These are phyloP conservation scores for Pheosia gnoma DNA, from an alignment of 2,888 invertebrate species.

Conservation along the genomic window DNA sequence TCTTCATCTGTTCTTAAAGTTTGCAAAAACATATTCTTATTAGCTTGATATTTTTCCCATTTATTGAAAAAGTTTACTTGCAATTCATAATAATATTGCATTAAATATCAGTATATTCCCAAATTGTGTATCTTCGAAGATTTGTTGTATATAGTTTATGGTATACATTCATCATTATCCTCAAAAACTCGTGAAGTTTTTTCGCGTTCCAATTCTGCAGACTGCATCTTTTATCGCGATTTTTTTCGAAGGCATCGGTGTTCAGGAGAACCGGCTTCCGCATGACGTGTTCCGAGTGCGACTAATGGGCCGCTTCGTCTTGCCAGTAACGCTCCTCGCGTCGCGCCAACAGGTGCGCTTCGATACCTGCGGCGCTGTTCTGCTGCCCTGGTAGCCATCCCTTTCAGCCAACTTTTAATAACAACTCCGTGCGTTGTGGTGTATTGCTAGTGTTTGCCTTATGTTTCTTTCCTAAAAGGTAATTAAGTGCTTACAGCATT, in stretches of 20 bases:
- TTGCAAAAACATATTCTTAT: slow-evolving; percentile 13
- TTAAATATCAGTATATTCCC: too few species aligned
- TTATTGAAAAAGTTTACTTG: too few species aligned
- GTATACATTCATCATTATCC: slow-evolving; percentile 1
- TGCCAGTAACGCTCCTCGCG: slow-evolving; percentile 78
- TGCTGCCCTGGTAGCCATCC: slow-evolving; percentile 59
- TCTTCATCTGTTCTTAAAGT: slow-evolving; percentile 44
- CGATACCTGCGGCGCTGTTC: slow-evolving; percentile 55
- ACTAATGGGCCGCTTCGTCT: slow-evolving; percentile 69
- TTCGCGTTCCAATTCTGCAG: slow-evolving; percentile 44
- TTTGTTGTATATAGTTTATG: background rate
- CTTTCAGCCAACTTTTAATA: slow-evolving; percentile 44
- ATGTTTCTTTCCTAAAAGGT: slow-evolving; percentile 31
- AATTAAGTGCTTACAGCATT: slow-evolving; percentile 13
- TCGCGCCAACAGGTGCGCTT: slow-evolving; percentile 77
- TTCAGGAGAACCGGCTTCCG: slow-evolving; percentile 79
- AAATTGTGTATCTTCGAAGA: background rate
- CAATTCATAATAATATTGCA: too few species aligned
- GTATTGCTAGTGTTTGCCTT: slow-evolving; percentile 33
- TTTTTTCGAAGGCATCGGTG: slow-evolving; percentile 69
- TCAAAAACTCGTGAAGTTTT: slow-evolving; percentile 19
- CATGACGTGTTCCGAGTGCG: slow-evolving; percentile 73
- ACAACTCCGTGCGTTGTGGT: slow-evolving; percentile 50
- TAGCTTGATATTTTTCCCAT: background rate
- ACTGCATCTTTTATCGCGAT: slow-evolving; percentile 62